A percentile compares a stretch with the other conserved stretches of the same genome.
phyloP scores from a whole-genome alignment of 1,140 invertebrate genomes.

The Conopomorpha cramerella region DNA sequence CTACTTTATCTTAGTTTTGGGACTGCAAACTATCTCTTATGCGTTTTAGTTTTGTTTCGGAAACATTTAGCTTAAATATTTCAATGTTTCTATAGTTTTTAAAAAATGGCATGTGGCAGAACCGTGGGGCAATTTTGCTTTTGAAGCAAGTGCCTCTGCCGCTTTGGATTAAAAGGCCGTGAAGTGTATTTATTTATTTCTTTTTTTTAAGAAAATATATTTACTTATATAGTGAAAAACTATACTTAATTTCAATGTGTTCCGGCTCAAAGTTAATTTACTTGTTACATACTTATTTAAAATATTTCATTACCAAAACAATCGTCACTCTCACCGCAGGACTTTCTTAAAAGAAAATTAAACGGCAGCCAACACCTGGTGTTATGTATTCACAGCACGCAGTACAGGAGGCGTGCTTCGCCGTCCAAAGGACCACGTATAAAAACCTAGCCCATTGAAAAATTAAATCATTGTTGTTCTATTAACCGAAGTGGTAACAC shows the following conservation, averaged over 20 bases:
- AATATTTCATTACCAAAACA: not conserved
- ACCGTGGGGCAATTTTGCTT: too few species aligned
- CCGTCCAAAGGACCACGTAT: conserved; percentile 56
- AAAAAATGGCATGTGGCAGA: too few species aligned
- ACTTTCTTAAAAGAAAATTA: conserved; percentile 55
- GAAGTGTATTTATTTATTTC: not conserved
- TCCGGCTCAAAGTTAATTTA: not conserved
- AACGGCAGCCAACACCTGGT: conserved; percentile 39
- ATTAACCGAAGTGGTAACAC: conserved; percentile 47
- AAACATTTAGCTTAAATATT: too few species aligned
- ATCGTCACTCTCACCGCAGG: conserved; percentile 10
- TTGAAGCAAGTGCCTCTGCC: too few species aligned
- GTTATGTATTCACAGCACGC: conserved; percentile 39
- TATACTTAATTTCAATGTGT: too few species aligned
- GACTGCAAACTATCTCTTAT: too few species aligned
- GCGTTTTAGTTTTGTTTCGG: too few species aligned
- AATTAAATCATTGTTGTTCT: conserved; percentile 58
- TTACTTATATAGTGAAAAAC: too few species aligned
- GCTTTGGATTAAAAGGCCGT: too few species aligned
- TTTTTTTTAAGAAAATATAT: not conserved
- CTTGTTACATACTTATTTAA: not conserved
- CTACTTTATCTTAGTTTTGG: too few species aligned
- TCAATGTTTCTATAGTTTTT: too few species aligned
- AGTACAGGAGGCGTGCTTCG: conserved; percentile 31
- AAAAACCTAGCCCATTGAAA: conserved; percentile 62